phyloP scores from a whole-genome alignment of 2,888 invertebrate species.

The Dolichomitus sp. region DNA sequence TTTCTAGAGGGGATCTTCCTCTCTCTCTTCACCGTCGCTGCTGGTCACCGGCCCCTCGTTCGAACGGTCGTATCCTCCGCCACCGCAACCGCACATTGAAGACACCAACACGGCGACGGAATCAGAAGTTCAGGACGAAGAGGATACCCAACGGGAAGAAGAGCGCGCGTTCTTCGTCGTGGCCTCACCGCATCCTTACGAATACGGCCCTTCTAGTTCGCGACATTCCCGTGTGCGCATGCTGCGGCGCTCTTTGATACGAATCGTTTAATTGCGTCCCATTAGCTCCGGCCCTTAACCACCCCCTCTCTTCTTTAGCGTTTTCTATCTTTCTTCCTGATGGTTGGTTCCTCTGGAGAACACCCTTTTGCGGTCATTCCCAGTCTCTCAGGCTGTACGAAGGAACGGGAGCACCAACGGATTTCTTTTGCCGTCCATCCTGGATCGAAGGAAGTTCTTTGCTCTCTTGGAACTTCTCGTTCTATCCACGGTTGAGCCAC shows the following conservation, averaged over 20 bases:
- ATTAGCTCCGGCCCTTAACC: slow-evolving; percentile 82
- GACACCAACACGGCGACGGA: slow-evolving; percentile 33
- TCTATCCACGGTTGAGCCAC: slow-evolving; percentile 52
- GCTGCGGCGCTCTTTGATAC: slow-evolving; percentile 86
- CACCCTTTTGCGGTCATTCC: slow-evolving; percentile 45
- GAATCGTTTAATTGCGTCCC: slow-evolving; percentile 86
- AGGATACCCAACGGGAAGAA: slow-evolving; percentile 58
- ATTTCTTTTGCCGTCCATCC: slow-evolving; percentile 61
- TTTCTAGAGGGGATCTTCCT: slow-evolving; percentile 82
- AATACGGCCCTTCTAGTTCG: slow-evolving; percentile 79
- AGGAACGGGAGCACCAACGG: slow-evolving; percentile 74
- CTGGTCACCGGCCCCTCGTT: slow-evolving; percentile 47
- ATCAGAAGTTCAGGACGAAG: slow-evolving; percentile 42
- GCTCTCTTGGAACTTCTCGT: slow-evolving; percentile 52
- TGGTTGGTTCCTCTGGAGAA: slow-evolving; percentile 41
- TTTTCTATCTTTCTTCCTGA: slow-evolving; percentile 43
- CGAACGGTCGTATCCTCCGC: slow-evolving; percentile 46
- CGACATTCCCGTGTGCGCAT: slow-evolving; percentile 84
- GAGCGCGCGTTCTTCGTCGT: slow-evolving; percentile 55
- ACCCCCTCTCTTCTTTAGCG: slow-evolving; percentile 67
- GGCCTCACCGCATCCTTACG: slow-evolving; percentile 52
- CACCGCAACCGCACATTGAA: slow-evolving; percentile 23
- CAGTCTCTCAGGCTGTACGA: slow-evolving; percentile 70
- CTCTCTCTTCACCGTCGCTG: slow-evolving; percentile 61
- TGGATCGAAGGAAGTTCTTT: slow-evolving; percentile 58